Evolutionary conservation across 1,140 invertebrate genomes (phyloP), one percentile per base, ranked within the genome.

Genomic region (Teleopsis dalmanni): DNA sequence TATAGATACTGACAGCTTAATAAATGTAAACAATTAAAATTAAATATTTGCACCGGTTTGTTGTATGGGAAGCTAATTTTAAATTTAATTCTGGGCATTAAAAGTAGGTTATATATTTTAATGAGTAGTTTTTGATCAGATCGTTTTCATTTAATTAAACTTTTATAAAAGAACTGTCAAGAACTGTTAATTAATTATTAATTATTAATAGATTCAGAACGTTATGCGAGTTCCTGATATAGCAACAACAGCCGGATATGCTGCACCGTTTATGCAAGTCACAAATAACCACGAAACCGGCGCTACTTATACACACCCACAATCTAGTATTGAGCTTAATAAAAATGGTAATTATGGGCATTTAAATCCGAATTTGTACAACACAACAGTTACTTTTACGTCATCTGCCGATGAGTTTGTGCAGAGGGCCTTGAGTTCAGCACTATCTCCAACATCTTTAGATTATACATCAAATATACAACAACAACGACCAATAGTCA

Each of bases 171-270:
- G 27, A 13, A 29, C 13, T 29, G 7, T 29, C 27, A 8, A 36
- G 5, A 36, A 36, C 14, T 36, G 16, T 3, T 13, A 4, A 5
- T 18, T 34, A 41, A 23, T 48, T 8, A 25, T 27, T 44, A 21
- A 25, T 31, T 22, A 2, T 31, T 25, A 13, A 8, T 23, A 51
- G 49, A 51, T 33, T 38, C 11, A 21, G 16, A 51, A 4, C 49
- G 49, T 46, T 51, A 51, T 51, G 49, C 49, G 49, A 51, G 49
- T 51, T 40, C 49, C 49, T 36, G 44, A 51, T 38, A 51, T 51
- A n/a, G 40, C 49, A 18, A 23, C 44, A 46, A 51, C 49, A 51
- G 49, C 49, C 47, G 49, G 49, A 46, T 46, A 51, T 37, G 49
- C 49, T 51, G 49, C 49, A 38, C 21, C 36, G 21, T 31, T 31